A percentile compares a stretch with the other conserved stretches of the same genome.
These are phyloP conservation scores for Hypselothyrea guttata DNA, from an alignment of 2,888 invertebrate genomes.

Conservation along the genomic window DNA sequence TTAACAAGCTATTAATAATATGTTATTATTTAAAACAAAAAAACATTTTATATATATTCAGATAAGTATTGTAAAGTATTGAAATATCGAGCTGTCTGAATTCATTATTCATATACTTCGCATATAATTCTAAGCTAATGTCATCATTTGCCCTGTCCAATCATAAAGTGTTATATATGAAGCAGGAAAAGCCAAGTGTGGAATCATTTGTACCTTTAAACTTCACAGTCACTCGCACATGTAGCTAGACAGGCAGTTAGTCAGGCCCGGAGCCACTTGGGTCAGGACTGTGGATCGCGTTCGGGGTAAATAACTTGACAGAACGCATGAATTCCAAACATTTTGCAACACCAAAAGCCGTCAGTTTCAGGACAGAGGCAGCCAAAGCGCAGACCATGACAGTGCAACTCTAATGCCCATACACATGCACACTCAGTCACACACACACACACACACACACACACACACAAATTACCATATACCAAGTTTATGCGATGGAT, in stretches of 20 bases:
- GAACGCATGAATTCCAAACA: constrained; percentile 68
- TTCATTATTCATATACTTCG: too few relatives aligned
- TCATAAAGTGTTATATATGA: constrained; percentile 14
- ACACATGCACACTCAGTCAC: constrained; percentile 4
- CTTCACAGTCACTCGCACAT: background rate
- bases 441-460: constrained; percentile 10
- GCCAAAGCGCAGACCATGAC: constrained; percentile 34
- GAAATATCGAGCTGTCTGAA: too few relatives aligned
- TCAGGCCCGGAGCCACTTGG: constrained; percentile 33
- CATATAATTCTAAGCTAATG: constrained; percentile 14
- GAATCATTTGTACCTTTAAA: constrained; percentile 26
- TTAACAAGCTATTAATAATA: too few relatives aligned
- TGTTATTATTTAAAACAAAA: too few relatives aligned
- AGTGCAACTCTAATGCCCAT: constrained; percentile 33
- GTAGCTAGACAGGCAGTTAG: constrained; percentile 12
- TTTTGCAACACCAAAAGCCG: constrained; percentile 59
- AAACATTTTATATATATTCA: too few relatives aligned
- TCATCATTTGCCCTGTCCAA: constrained; percentile 8
- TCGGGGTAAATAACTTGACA: constrained; percentile 65
- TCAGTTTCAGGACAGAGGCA: constrained; percentile 46
- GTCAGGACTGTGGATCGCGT: constrained; percentile 41
- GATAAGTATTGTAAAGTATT: too few relatives aligned
- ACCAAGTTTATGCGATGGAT: too few relatives aligned
- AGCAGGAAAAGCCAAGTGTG: constrained; percentile 15
- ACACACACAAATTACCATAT: background rate